Percentiles rank a stretch among this genome's conserved stretches.
Conservation (phyloP, 1,140 invertebrate species). For the Trachelipus rathkii region DNA sequence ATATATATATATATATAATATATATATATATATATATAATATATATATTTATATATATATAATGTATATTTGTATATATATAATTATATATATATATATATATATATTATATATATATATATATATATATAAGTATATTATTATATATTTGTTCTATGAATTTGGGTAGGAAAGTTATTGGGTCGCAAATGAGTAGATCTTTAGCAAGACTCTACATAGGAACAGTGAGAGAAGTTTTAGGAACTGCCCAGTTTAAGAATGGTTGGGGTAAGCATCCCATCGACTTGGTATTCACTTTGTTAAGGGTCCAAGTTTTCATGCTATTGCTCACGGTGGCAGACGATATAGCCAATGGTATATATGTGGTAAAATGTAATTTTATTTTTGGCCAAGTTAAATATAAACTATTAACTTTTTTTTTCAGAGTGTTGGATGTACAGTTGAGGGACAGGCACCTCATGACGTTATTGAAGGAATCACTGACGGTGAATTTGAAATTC, state of each 20-base stretch:
- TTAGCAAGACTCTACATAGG: slow-evolving; percentile 90
- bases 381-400: no score
- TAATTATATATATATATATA: no score
- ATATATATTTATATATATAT: no score
- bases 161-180: no score
- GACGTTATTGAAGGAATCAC: slow-evolving; percentile 92
- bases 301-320: neutral
- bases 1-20: no score
- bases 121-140: no score
- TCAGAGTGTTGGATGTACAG: slow-evolving; percentile 78
- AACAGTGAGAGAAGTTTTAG: slow-evolving; percentile 94
- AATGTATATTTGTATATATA: no score
- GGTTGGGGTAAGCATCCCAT: neutral
- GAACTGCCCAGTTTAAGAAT: slow-evolving; percentile 63
- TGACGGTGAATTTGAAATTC: slow-evolving; percentile 75
- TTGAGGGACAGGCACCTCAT: slow-evolving; percentile 84
- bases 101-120: no score
- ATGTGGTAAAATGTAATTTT: no score
- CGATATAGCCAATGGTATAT: neutral
- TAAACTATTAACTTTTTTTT: slow-evolving; percentile 54
- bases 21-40: no score
- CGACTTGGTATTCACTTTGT: neutral
- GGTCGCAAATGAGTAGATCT: slow-evolving; percentile 90
- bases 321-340: neutral
- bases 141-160: no score